phyloP scores from a whole-genome alignment of 2,113 vertebrate species.

The Xiphias gladius region DNA sequence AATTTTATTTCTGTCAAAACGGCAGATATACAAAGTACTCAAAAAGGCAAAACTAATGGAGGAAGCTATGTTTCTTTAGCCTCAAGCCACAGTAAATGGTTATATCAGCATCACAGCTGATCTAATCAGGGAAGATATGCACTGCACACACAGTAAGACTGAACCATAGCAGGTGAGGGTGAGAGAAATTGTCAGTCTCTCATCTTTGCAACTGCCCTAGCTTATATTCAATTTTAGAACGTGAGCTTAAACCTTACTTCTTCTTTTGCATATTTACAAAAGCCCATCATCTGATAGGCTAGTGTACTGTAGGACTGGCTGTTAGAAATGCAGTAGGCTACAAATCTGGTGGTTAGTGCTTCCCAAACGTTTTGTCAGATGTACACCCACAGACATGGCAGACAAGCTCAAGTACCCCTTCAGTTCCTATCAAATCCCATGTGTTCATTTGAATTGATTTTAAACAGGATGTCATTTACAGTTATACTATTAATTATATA shows the following conservation, averaged over 20 bases:
- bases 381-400: neutral
- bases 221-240: slow-evolving; percentile 33
- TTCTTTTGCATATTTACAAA: slow-evolving; percentile 34
- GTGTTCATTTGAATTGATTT: neutral
- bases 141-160: slow-evolving; percentile 54
- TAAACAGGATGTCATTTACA: neutral
- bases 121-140: slow-evolving; percentile 62
- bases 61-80: slow-evolving; percentile 42
- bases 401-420: neutral
- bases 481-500: neutral
- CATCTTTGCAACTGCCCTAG: slow-evolving; percentile 57
- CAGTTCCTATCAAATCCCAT: neutral
- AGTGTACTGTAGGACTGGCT: neutral
- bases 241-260: slow-evolving; percentile 9
- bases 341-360: neutral
- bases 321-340: slow-evolving; percentile 9
- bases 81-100: slow-evolving; percentile 52
- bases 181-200: slow-evolving; percentile 43
- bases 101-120: slow-evolving; percentile 54
- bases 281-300: slow-evolving; percentile 12
- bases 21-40: slow-evolving; percentile 15
- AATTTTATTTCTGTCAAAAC: slow-evolving; percentile 27
- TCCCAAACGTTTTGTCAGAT: neutral
- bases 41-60: slow-evolving; percentile 55
- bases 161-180: slow-evolving; percentile 40